Base-by-base conservation (phyloP, 2,113 vertebrate genomes). In the Saguinus imperator region DNA sequence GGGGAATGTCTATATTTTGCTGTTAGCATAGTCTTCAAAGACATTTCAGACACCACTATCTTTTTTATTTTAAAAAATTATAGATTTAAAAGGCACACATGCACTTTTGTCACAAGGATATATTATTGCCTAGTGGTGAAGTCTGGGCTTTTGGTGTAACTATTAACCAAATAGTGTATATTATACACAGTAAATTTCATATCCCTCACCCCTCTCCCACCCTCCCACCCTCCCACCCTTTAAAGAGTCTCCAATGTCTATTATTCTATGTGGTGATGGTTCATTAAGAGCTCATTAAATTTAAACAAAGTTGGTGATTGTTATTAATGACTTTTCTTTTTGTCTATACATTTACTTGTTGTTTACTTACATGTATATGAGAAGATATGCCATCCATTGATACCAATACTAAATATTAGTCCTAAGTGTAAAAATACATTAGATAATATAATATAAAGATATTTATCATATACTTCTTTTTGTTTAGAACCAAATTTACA, bases 251-350 rank as follows among this genome's bases (percentile, higher is more conserved):
- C 58, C 58, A 64, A 64, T 32, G 27, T 64, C 61, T 64, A 64
- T 64, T 64, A 64, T 64, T 64, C 61, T 64, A 64, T 12, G 29
- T 64, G 61, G 27, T n/a, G 73, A 2, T 50, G 45, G 12, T 80
- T 96, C 32, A 43, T 90, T 93, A 91, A 89, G 23, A 81, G 23
- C n/a, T 32, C 48, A 76, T 52, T 91, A 14, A 80, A 94, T 64
- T 75, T 75, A 76, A 73, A 76, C 25, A 64, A 87, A 83, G 6
- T 45, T 55, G 3, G 0, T 27, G 3, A 35, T 70, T 92, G 23
- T 84, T n/a, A 37, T 40, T 87, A 87, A 80, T 40, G 61, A 76
- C 37, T 61, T 92, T 95, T 87, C 50, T 55, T 82, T 92, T 35
- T 75, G 21, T 82, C 11, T 77, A 4, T 10, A 35, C 4, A 16